Conservation (phyloP, 2,797 vertebrate genomes). For the Aulostomus chinensis region DNA sequence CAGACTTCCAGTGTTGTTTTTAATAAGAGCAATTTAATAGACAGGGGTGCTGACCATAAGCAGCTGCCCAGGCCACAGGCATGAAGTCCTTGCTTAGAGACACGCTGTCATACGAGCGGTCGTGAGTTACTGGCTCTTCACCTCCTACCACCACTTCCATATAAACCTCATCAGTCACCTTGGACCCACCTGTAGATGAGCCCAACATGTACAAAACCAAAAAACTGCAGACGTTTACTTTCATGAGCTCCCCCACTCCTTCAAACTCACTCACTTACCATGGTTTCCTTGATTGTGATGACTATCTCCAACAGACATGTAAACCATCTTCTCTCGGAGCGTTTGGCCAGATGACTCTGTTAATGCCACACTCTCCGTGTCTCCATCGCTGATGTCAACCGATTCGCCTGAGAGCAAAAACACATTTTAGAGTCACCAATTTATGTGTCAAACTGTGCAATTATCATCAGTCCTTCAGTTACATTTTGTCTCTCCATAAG, state of each 20-base stretch:
- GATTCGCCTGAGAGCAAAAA: slow-evolving; percentile 84
- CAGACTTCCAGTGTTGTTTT: slow-evolving; percentile 48
- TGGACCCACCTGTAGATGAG: slow-evolving; percentile 84
- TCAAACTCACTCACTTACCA: slow-evolving; percentile 76
- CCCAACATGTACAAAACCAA: slow-evolving; percentile 56
- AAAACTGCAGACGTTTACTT: slow-evolving; percentile 30
- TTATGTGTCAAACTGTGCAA: not conserved
- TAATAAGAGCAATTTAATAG: slow-evolving; percentile 46
- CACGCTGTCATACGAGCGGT: slow-evolving; percentile 86
- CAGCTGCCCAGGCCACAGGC: slow-evolving; percentile 92
- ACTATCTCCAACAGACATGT: slow-evolving; percentile 95
- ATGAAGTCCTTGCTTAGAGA: slow-evolving; percentile 92
- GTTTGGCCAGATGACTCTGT: slow-evolving; percentile 89
- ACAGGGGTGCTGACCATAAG: slow-evolving; percentile 85
- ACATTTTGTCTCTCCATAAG: too few species aligned
- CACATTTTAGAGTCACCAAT: not conserved
- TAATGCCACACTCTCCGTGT: slow-evolving; percentile 87
- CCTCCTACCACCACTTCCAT: slow-evolving; percentile 95
- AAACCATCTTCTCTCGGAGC: slow-evolving; percentile 97
- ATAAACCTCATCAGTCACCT: slow-evolving; percentile 93
- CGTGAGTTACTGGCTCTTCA: slow-evolving; percentile 87
- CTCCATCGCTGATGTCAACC: slow-evolving; percentile 94
- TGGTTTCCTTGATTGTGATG: slow-evolving; percentile 93
- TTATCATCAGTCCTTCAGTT: too few species aligned
- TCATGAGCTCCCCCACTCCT: slow-evolving; percentile 15